These are phyloP conservation scores for Limnothrissa miodon DNA, from an alignment of 2,113 vertebrate species.

Conservation along the genomic window DNA sequence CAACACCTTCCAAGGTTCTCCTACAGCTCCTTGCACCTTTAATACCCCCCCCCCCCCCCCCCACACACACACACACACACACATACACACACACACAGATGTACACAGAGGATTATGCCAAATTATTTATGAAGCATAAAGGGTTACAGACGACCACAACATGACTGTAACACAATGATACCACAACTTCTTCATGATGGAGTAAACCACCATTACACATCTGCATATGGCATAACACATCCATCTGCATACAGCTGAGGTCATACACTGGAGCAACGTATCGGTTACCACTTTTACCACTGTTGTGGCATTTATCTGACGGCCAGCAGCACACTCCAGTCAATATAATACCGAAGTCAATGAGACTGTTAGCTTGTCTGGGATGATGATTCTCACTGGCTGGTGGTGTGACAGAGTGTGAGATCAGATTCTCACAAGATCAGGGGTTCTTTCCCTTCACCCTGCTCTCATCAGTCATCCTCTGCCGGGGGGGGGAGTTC, in stretches of 20 bases:
- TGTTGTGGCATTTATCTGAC: neutral
- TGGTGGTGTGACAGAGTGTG: neutral
- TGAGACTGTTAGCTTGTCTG: neutral
- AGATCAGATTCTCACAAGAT: slow-evolving; percentile 9
- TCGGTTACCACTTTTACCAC: neutral
- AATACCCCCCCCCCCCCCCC: neutral
- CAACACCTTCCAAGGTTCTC: slow-evolving; percentile 27
- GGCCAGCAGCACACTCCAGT: neutral
- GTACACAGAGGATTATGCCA: neutral
- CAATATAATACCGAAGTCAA: neutral
- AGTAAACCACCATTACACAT: neutral
- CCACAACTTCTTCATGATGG: neutral
- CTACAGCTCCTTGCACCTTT: slow-evolving; percentile 23
- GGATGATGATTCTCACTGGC: neutral
- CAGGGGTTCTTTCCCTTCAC: neutral
- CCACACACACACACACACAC: neutral
- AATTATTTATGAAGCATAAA: neutral
- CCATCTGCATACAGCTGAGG: neutral
- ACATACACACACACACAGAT: neutral
- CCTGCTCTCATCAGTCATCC: slow-evolving; percentile 1
- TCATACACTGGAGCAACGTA: neutral
- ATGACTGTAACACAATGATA: neutral
- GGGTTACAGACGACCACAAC: neutral
- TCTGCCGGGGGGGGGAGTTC: neutral
- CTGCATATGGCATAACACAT: neutral